Evolutionary conservation across 1,140 invertebrate species (phyloP), one percentile per base, ranked within the genome.

Genomic region (Heliconius hewitsoni): DNA sequence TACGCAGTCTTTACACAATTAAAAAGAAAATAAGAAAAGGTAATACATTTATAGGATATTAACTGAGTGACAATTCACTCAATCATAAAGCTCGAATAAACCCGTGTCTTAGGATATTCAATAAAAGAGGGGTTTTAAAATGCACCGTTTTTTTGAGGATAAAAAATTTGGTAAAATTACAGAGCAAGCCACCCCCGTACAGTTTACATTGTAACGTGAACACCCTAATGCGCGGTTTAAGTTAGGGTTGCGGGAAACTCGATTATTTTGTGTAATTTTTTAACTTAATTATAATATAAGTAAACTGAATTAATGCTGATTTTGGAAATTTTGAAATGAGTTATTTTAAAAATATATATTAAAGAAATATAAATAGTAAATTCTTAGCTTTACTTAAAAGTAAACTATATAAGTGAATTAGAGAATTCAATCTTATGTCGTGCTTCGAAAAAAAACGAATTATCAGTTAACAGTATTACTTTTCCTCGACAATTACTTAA

Each of bases 131-230:
- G 87, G 86, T 85, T 82, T 80, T 85, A 80, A 86, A 86, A 83
- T 86, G 82, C 78, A 82, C n/a, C 84, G 83, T 78, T 86, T 87
- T 86, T 89, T 87, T 86, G 83, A 84, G 89, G 91, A 89, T 92
- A 91, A 92, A 94, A 93, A 92, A 46, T 46, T 94, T 89, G 91
- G 87, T 85, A 85, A 91, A 91, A 93, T 94, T 92, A 93, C 92
- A 92, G 90, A 90, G 87, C 89, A 81, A 79, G 86, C 86, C 89
- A 90, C 90, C 91, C 91, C 86, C 82, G 77, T 76, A 72, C 55
- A 86, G 91, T 94, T 92, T 92, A 94, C 91, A 93, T 91, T 94
- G 91, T 94, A 94, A 93, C 88, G 85, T 83, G 91, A 91, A 90
- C 88, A 92, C 91, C 92, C 92, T 93, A 92, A 93, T 92, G 89